Evolutionary conservation across 2,113 vertebrate genomes (phyloP), one percentile per base, ranked within the genome.

Genomic region (Corythoichthys haematopterus): DNA sequence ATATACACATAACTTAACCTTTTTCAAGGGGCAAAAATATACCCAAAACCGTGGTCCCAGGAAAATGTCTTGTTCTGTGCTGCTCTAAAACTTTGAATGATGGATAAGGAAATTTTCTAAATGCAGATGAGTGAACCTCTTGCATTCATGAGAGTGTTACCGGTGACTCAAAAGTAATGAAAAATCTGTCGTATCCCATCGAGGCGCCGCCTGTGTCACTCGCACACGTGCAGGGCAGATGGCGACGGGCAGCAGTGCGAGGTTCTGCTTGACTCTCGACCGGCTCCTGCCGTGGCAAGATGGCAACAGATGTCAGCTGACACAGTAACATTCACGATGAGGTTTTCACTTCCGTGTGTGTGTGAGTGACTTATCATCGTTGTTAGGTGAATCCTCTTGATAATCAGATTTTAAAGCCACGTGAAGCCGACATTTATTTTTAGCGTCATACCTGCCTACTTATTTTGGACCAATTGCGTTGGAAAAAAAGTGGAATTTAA

Each of bases 91-190:
- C 45, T 46, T 46, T 7, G 8, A 6, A 6, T 1, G 48, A 51
- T 51, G 15, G 1, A n/a, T 51, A 51, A 6, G 2, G 40, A 43
- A 51, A 6, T 51, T 6, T 16, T 51, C 3, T 15, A 6, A 2
- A 0, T 46, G 35, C 74, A 43, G 36, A 2, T 9, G 64, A 73
- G 75, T 68, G 70, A 80, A 72, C 11, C 10, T 35, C 62, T 58
- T 57, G 69, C 78, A 71, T 87, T 88, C 79, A 64, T 80, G 65
- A 69, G 67, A 79, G 69, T 68, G 76, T 28, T 70, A 74, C 62
- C 61, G 77, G 70, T 57, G 64, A 68, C 69, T 81, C 78, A 73
- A 66, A 78, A 28, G 66, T 70, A 78, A 72, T 79, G 71, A 74
- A 64, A 75, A 64, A 80, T 68, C 75, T 55, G 45, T 63, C 37